These are phyloP conservation scores for Rissa tridactyla DNA, from an alignment of 2,113 vertebrate species.

Conservation along the genomic window DNA sequence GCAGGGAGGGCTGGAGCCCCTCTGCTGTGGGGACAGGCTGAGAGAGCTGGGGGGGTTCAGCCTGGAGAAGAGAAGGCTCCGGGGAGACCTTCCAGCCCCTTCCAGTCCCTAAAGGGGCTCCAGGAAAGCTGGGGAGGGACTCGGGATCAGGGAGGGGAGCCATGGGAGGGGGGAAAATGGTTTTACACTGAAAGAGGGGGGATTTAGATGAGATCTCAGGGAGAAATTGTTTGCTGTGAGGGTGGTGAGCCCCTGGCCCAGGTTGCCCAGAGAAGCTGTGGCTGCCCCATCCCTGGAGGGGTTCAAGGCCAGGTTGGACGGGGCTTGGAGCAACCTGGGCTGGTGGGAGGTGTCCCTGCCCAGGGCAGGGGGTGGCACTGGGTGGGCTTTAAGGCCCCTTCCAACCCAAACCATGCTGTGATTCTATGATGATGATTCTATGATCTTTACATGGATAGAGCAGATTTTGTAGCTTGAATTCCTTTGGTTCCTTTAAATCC, in stretches of 20 bases:
- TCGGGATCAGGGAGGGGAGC: too few species aligned
- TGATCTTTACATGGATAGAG: rapidly evolving
- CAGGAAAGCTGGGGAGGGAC: background rate
- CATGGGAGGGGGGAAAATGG: too few species aligned
- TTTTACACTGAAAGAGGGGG: too few species aligned
- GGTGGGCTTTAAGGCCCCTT: background rate
- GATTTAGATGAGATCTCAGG: too few species aligned
- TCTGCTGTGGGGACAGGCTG: background rate
- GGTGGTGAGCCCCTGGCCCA: too few species aligned
- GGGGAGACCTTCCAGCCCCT: background rate
- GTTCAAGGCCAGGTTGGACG: background rate
- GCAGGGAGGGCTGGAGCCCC: background rate
- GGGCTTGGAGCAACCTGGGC: background rate
- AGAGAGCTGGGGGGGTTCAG: background rate
- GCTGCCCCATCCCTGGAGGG: background rate
- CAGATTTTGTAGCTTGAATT: background rate
- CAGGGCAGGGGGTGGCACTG: background rate
- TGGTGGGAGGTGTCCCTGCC: background rate
- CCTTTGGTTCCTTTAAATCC: background rate
- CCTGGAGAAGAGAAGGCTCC: background rate
- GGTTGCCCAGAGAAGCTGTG: background rate
- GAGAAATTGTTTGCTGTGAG: too few species aligned
- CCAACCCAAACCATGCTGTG: background rate
- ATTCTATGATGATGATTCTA: background rate
- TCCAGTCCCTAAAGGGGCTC: background rate